Conservation (phyloP, 2,797 vertebrate genomes). For the Natrix natrix region DNA sequence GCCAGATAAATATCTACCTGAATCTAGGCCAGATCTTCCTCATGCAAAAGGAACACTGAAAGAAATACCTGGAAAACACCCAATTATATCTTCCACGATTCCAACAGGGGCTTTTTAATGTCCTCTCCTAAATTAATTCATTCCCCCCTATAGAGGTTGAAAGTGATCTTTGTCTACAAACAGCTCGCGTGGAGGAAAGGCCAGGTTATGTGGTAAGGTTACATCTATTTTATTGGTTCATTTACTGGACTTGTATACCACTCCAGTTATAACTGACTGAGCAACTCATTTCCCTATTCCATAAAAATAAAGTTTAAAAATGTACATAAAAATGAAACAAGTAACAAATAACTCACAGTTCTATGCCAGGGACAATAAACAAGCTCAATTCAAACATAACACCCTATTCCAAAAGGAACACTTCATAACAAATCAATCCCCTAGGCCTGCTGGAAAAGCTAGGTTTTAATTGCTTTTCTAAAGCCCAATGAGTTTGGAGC, state of each 20-base stretch:
- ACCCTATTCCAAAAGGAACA: neutral
- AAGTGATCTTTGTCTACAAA: neutral
- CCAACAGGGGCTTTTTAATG: neutral
- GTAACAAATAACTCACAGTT: neutral
- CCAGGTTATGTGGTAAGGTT: neutral
- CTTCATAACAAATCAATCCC: neutral
- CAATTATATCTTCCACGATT: neutral
- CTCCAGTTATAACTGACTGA: neutral
- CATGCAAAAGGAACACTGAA: neutral
- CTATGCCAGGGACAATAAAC: neutral
- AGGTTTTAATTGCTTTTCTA: neutral
- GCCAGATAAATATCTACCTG: neutral
- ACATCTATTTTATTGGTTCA: neutral
- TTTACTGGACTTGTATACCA: neutral
- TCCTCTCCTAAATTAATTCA: neutral
- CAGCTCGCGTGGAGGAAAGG: neutral
- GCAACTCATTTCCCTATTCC: neutral
- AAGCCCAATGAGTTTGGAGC: neutral
- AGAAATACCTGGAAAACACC: neutral
- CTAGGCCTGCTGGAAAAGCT: neutral
- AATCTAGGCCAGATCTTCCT: neutral
- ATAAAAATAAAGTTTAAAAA: neutral
- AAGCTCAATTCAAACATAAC: neutral
- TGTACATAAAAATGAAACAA: neutral
- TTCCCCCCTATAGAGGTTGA: neutral